Evolutionary conservation across 2,888 invertebrate species (phyloP), one percentile per base, ranked within the genome.

Genomic region (Caenorhabditis auriculariae): DNA sequence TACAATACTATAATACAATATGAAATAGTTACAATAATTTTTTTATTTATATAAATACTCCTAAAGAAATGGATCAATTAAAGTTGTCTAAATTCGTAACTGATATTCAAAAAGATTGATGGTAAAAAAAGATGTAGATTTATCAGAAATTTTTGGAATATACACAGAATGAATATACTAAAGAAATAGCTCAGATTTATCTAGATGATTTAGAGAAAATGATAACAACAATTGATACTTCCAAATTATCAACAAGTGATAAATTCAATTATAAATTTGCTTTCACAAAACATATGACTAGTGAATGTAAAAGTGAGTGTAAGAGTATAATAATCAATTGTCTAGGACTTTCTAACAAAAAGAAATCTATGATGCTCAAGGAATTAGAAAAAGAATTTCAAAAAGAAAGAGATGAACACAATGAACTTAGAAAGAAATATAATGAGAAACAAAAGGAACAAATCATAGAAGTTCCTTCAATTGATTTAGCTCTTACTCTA

Each of bases 231-330:
- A 48, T 48, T 42, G 48, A 48, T 48, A 37, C n/a, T 9, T 42
- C 21, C 39, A 48, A 48, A n/a, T n/a, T n/a, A n/a, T n/a, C n/a
- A n/a, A n/a, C n/a, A n/a, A n/a, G n/a, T n/a, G n/a, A n/a, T 48
- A 48, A 48, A 48, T 48, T 48, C 39, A 37, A 35, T 48, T 48
- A 48, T 48, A 48, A 48, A 39, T 48, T 42, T 48, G 48, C 39
- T 48, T 48, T 48, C 37, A 48, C 48, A 42, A 38, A 48, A 48
- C 39, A 42, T 48, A 12, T 42, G 17, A 48, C 39, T 37, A 48
- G n/a, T n/a, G 39, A 48, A 48, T 48, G 48, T 48, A 37, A 48
- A 37, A 48, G 48, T 48, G 48, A 48, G 39, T 48, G 48, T 37
- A 48, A 48, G 37, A 21, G 21, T 39, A 48, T 48, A 17, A 48